Conservation (phyloP, 2,888 invertebrate genomes). For the Catotricha subobsoleta region DNA sequence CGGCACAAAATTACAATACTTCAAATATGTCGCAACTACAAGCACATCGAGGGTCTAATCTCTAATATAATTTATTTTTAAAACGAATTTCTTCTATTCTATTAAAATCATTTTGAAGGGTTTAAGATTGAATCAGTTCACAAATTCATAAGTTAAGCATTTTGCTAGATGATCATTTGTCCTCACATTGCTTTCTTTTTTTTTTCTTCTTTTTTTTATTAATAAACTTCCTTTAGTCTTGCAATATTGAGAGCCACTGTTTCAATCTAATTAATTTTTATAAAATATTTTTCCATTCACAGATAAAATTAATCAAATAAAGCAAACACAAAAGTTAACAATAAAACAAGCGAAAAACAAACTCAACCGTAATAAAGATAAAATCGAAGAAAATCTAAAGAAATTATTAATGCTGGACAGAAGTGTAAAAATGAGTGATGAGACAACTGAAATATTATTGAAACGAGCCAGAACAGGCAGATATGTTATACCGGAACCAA, state of each 20-base stretch:
- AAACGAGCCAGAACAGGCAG: slow-evolving; percentile 36
- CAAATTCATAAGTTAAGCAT: too few species aligned
- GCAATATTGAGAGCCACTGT: not conserved
- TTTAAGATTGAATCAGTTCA: too few species aligned
- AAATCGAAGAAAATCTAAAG: slow-evolving; percentile 1
- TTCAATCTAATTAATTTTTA: not conserved
- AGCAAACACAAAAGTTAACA: not conserved
- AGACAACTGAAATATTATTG: not conserved
- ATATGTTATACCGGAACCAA: slow-evolving; percentile 28
- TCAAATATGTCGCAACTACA: too few species aligned
- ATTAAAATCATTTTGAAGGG: too few species aligned
- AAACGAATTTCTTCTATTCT: too few species aligned
- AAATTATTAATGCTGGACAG: not conserved
- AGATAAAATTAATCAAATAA: slow-evolving; percentile 1
- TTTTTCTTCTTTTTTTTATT: too few species aligned
- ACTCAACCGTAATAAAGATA: not conserved
- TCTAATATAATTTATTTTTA: too few species aligned
- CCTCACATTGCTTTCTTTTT: too few species aligned
- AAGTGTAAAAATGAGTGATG: not conserved
- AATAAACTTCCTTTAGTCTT: not conserved
- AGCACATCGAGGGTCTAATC: too few species aligned
- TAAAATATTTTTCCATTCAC: too few species aligned
- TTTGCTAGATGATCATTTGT: too few species aligned
- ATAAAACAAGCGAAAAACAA: slow-evolving; percentile 1
- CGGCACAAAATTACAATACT: too few species aligned